Percentiles rank a stretch among this genome's conserved stretches.
These are phyloP conservation scores for Zosterops hypoxanthus DNA, from an alignment of 2,113 vertebrate species.

Conservation along the genomic window DNA sequence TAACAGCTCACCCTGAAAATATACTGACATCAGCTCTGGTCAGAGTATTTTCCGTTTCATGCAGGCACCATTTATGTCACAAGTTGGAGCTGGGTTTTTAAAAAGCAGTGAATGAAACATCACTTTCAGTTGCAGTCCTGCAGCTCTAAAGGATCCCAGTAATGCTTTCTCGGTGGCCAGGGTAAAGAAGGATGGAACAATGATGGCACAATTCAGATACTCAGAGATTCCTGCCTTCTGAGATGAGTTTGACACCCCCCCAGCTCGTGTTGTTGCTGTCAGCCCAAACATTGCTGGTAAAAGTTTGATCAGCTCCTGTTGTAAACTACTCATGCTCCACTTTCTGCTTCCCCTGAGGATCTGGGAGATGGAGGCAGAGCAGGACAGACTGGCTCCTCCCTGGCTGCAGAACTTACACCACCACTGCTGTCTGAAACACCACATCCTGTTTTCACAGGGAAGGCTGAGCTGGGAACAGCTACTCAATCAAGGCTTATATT, in stretches of 20 bases:
- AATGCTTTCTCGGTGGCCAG: neutral
- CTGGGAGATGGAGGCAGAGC: neutral
- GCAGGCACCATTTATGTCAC: neutral
- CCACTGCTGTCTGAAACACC: neutral
- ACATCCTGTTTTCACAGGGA: neutral
- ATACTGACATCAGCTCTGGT: neutral
- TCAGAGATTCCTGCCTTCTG: neutral
- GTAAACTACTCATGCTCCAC: neutral
- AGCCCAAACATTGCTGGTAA: neutral
- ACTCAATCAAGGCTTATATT: neutral
- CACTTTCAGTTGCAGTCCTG: neutral
- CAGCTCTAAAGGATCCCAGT: neutral
- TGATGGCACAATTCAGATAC: neutral
- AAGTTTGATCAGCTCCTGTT: neutral
- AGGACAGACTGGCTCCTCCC: neutral
- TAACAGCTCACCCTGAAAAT: neutral
- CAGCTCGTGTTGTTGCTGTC: accelerated
- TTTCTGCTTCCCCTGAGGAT: neutral
- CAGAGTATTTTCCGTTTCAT: neutral
- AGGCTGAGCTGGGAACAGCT: neutral
- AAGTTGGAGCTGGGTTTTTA: neutral
- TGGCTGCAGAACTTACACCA: neutral
- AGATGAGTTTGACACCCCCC: neutral
- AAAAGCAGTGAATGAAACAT: neutral
- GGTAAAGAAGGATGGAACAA: neutral